Base-by-base conservation (phyloP, 2,113 vertebrate genomes). In the Pelmatolapia mariae region DNA sequence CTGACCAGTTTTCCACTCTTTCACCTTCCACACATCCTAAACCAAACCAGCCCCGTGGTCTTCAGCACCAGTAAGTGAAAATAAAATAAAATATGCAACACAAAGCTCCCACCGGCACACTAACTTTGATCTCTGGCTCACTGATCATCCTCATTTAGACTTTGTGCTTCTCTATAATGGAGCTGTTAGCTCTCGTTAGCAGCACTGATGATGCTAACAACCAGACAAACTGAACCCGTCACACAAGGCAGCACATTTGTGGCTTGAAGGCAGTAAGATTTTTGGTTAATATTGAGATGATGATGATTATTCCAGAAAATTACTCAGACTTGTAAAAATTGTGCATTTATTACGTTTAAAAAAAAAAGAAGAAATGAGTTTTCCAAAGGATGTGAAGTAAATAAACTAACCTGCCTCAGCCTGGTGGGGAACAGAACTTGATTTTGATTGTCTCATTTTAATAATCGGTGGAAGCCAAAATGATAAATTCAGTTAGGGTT, bases 381-480 rank as follows among this genome's bases (percentile, higher is more conserved):
- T 63, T 63, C 31, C 10, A 0, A 33, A 63, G 31, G 18, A 19
- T 4, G 63, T n/a, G 10, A n/a, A 5, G 59, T 66, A 12, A 38
- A 68, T 2, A 22, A 22, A 68, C 10, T 0, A 0, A 40, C 33
- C 10, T n/a, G 59, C 18, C 59, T 66, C 61, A 3, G 31, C 63
- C 63, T 22, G 19, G 19, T 68, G 63, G 19, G 10, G 16, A 63
- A 33, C 2, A 2, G 57, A 0, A 10, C 57, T 63, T 63, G 8
- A 11, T 18, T 45, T 73, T 71, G 8, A 45, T 26, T 1, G 40
- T 71, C 63, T 40, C 11, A 9, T 2, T 71, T 22, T 15, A 71
- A 38, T 24, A 71, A 71, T 43, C 2, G 3, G 3, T 71, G 19
- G 7, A 40, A 71, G 63, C n/a, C 11, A 71, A 43, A 71, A 19